Percentiles rank a stretch among this genome's conserved stretches.
These are phyloP conservation scores for Orius insidiosus DNA, from an alignment of 1,140 invertebrate species.

Conservation along the genomic window DNA sequence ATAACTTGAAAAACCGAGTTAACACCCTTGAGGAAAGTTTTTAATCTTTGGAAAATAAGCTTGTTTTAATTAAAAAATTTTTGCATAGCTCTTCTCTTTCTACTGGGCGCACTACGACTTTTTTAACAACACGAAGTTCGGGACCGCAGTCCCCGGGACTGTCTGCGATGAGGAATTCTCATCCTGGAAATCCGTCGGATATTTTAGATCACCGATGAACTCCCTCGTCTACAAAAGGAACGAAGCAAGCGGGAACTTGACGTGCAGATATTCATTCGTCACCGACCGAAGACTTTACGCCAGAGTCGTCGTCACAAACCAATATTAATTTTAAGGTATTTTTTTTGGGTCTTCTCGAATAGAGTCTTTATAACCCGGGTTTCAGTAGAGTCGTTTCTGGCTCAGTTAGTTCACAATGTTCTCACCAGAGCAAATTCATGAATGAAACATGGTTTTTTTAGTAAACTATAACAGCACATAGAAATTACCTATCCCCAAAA, in stretches of 20 bases:
- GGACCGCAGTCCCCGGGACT: constrained; percentile 56
- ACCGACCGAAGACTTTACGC: constrained; percentile 66
- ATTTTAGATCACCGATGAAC: constrained; percentile 60
- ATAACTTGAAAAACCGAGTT: background rate
- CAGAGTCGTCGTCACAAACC: constrained; percentile 51
- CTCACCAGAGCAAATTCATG: no score
- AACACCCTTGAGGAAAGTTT: no score
- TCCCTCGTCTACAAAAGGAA: constrained; percentile 60
- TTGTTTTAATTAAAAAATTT: no score
- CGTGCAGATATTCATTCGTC: constrained; percentile 65
- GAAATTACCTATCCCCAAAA: no score
- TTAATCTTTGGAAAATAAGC: no score
- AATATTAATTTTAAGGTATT: constrained; percentile 49
- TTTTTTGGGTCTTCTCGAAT: no score
- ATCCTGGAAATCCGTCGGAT: constrained; percentile 54
- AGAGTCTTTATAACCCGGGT: no score
- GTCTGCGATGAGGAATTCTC: constrained; percentile 71
- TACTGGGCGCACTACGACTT: constrained; percentile 88
- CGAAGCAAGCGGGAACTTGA: constrained; percentile 38
- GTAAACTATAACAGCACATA: no score
- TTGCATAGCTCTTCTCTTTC: constrained; percentile 58
- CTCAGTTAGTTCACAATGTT: no score
- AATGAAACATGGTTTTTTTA: no score
- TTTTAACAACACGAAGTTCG: constrained; percentile 71
- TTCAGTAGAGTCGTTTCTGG: no score